Conservation (phyloP, 2,888 invertebrate genomes). For the Agrenia bidenticulata region DNA sequence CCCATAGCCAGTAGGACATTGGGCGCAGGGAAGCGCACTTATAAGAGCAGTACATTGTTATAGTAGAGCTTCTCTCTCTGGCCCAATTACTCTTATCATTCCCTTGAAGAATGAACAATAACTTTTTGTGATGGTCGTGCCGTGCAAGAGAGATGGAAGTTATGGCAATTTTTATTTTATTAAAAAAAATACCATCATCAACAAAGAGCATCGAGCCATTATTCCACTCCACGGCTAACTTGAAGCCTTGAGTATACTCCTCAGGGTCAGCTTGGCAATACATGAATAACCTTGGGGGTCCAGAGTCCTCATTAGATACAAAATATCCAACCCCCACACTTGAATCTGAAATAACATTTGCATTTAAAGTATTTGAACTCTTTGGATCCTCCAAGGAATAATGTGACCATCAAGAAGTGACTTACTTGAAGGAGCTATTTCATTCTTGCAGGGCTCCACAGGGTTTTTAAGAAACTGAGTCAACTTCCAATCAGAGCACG, state of each 20-base stretch:
- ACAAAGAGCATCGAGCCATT: slow-evolving; percentile 46
- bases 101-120: too few species aligned
- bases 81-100: too few species aligned
- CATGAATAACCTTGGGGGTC: slow-evolving; percentile 38
- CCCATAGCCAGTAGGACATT: too few species aligned
- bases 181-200: slow-evolving; percentile 38
- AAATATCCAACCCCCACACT: slow-evolving; percentile 40
- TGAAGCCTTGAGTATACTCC: slow-evolving; percentile 46
- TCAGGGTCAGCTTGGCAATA: slow-evolving; percentile 47
- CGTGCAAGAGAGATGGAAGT: too few species aligned
- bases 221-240: slow-evolving; percentile 44
- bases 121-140: too few species aligned
- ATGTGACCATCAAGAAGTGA: too few species aligned
- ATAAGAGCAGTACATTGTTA: too few species aligned
- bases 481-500: slow-evolving; percentile 45
- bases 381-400: too few species aligned
- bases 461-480: slow-evolving; percentile 41
- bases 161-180: too few species aligned
- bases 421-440: slow-evolving; percentile 40
- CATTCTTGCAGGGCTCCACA: slow-evolving; percentile 45
- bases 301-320: slow-evolving; percentile 32
- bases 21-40: too few species aligned
- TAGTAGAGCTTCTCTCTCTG: too few species aligned
- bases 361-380: background rate
- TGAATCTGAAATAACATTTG: slow-evolving; percentile 16